Evolutionary conservation across 2,888 invertebrate genomes (phyloP).

Genomic region (Tigriopus californicus): DNA sequence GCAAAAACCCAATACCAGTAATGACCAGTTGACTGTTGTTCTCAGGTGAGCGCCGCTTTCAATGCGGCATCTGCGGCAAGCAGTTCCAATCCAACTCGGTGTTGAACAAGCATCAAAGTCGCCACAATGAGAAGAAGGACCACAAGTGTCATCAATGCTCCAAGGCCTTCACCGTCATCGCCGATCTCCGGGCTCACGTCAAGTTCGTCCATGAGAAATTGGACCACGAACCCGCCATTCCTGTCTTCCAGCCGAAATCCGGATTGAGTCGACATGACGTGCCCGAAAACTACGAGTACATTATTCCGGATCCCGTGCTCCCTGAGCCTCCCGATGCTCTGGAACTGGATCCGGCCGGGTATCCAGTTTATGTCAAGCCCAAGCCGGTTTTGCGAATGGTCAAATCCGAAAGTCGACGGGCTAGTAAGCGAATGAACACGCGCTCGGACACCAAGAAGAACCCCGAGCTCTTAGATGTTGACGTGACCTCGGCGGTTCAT

Average conservation of each 20-base stretch:
- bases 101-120: conserved; percentile 17
- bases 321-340: no score
- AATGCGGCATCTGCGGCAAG: conserved; percentile 18
- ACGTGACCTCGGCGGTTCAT: background rate
- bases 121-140: conserved; percentile 17
- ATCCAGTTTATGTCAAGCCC: background rate
- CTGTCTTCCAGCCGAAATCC: background rate
- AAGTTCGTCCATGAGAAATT: conserved; percentile 20
- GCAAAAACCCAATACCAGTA: no score
- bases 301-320: background rate
- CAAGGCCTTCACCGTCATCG: conserved; percentile 18
- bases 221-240: background rate
- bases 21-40: no score
- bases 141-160: conserved; percentile 17
- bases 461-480: background rate
- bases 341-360: background rate
- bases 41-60: conserved; percentile 15
- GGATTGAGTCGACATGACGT: no score
- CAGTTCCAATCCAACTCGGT: conserved; percentile 17
- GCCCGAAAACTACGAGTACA: background rate
- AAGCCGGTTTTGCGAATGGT: background rate
- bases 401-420: background rate
- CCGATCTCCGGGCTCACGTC: conserved; percentile 18
- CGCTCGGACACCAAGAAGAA: background rate
- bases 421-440: background rate